Percentiles rank a stretch among this genome's conserved stretches.
phyloP scores from a whole-genome alignment of 1,140 invertebrate genomes.

The Ceratina australensis region DNA sequence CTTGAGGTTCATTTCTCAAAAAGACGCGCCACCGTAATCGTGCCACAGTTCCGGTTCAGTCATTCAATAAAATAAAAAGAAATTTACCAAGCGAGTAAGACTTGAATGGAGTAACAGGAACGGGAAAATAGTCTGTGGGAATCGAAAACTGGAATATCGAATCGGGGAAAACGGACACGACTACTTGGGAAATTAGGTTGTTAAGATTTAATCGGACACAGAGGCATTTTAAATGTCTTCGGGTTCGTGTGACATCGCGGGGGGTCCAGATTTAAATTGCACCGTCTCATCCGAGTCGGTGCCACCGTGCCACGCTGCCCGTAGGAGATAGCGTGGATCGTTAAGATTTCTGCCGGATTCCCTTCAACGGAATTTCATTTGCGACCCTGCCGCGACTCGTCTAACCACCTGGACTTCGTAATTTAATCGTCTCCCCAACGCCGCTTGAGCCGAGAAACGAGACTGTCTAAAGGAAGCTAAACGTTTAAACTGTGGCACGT shows the following conservation, averaged over 20 bases:
- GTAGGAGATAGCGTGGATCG: slow-evolving; percentile 35
- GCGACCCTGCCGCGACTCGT: slow-evolving; percentile 11
- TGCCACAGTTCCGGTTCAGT: slow-evolving; percentile 4
- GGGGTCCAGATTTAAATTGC: slow-evolving; percentile 41
- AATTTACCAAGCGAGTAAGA: background rate
- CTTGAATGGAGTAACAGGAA: background rate
- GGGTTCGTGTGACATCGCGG: background rate
- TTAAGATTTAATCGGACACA: slow-evolving; percentile 50
- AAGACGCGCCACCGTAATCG: too few relatives aligned
- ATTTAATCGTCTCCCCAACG: slow-evolving; percentile 30
- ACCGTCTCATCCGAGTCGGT: slow-evolving; percentile 14
- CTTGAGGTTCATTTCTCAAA: background rate
- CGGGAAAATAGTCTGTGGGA: background rate
- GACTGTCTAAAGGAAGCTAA: slow-evolving; percentile 32
- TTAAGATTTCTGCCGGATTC: slow-evolving; percentile 47
- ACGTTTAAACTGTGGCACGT: background rate
- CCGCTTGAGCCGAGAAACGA: background rate
- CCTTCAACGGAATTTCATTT: slow-evolving; percentile 46
- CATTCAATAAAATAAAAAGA: slow-evolving; percentile 20
- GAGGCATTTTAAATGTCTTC: slow-evolving; percentile 38
- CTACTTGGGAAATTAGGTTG: slow-evolving; percentile 38
- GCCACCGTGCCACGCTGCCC: slow-evolving; percentile 31
- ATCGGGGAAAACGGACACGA: background rate
- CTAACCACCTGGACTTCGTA: slow-evolving; percentile 14
- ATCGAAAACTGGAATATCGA: slow-evolving; percentile 32